Conservation (phyloP, 2,113 vertebrate genomes). For the Urocynchramus pylzowi region DNA sequence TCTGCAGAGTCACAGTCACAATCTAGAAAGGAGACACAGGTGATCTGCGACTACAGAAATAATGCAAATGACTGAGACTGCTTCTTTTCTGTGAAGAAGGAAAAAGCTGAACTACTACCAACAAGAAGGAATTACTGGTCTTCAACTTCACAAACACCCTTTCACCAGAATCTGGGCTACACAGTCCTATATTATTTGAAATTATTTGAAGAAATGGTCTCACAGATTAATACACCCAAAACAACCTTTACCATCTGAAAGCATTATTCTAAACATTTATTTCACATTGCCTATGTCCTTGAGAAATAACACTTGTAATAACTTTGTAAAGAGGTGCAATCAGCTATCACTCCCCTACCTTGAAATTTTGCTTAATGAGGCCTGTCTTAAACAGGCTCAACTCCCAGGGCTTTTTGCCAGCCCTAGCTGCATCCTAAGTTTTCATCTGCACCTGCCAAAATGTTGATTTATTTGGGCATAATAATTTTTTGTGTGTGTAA, state of each 20-base stretch:
- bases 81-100: neutral
- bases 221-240: neutral
- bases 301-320: neutral
- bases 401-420: constrained; percentile 1
- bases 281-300: neutral
- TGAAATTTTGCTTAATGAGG: constrained; percentile 31
- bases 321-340: neutral
- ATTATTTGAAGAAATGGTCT: neutral
- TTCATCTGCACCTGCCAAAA: neutral
- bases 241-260: neutral
- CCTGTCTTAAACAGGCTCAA: neutral
- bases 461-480: neutral
- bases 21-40: neutral
- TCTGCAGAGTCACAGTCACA: neutral
- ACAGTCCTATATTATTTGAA: neutral
- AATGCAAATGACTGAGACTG: neutral
- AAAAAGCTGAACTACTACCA: neutral
- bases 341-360: neutral
- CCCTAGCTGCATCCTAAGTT: neutral
- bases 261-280: neutral
- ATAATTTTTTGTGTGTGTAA: neutral
- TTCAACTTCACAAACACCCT: neutral
- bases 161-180: neutral
- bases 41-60: neutral
- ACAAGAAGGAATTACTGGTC: neutral